Base-by-base conservation (phyloP, 1,140 invertebrate species). In the Drosophila bocqueti region DNA sequence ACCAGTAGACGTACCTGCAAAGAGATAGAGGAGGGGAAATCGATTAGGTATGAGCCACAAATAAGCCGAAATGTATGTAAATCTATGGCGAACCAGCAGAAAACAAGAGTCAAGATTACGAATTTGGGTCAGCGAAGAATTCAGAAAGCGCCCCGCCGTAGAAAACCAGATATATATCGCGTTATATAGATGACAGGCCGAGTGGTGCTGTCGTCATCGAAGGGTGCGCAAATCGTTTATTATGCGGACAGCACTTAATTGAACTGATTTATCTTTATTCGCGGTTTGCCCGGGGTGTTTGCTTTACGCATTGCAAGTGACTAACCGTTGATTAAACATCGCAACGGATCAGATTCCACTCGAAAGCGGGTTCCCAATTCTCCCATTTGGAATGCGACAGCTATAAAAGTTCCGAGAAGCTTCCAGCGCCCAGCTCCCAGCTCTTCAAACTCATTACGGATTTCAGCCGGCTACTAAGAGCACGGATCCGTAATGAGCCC, bases 71-170 rank as follows among this genome's bases (percentile, higher is more conserved):
- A 63, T 69, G 55, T 67, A 74, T 54, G 38, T 58, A 59, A 76
- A 66, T 76, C 61, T 72, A 40, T 43, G 69, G 47, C 52, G 46
- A 86, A 85, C 61, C 68, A 61, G 67, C 62, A 73, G 83, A 86
- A 86, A 86, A 80, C 83, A 80, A 86, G 61, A 87, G 83, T 81
- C 65, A 69, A 81, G 69, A 66, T 63, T 54, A 42, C 54, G 69
- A 73, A 89, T 84, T 90, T 84, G 78, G 84, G 84, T 89, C 84
- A 62, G 76, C 61, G 21, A 72, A 45, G 26, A 50, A 55, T n/a
- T 45, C 34, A 68, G 65, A 63, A 31, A 75, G 57, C 50, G 26
- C 46, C 18, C 24, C 2, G 49, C 49, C n/a, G 29, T 38, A 26
- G 21, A 42, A 34, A 46, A 45, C 68, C 50, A 54, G 82, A 78